Base-by-base conservation (phyloP, 2,888 invertebrate genomes). In the Heteromyza rotundicornis region DNA sequence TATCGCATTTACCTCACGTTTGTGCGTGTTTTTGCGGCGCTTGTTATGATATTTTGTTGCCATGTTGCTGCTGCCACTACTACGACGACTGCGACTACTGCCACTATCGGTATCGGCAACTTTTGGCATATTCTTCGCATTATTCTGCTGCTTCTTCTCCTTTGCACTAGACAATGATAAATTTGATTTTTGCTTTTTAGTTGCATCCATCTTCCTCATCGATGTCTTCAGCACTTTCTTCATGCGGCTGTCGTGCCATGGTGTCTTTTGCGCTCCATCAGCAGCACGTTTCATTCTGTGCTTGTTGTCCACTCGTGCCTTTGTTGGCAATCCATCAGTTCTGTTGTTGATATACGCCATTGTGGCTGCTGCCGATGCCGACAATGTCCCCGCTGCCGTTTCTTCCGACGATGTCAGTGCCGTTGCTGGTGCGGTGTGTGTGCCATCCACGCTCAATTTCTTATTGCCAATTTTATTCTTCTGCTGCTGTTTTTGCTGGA, bases 151-250 rank as follows among this genome's bases (percentile, higher is more conserved):
- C 32, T 40, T 17, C n/a, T 24, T 36, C n/a, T 44, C 14, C 35
- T 57, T 44, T 40, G 64, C 68, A 70, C 70, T 70, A 70, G 80
- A 78, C 78, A 79, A 75, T 80, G 81, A 82, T 80, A 81, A 80
- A 81, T 81, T 77, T 75, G 79, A 75, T 72, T 76, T 70, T 70
- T 70, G 70, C 63, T 70, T 63, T 59, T 62, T 60, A 52, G 47
- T 36, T 52, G 55, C 60, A 58, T 67, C 53, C 59, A 56, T 54
- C 60, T 62, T 64, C 57, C 52, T 64, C 57, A 50, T 57, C 49
- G 57, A 51, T 44, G 51, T 23, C 55, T 24, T 35, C 10, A 32
- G n/a, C 49, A 27, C 17, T 59, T 59, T 64, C 63, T 57, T 62
- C 57, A 40, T 63, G 64, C 22, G 63, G 51, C 40, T 57, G 23